phyloP scores from a whole-genome alignment of 2,888 invertebrate species.

The Polia nebulosa region DNA sequence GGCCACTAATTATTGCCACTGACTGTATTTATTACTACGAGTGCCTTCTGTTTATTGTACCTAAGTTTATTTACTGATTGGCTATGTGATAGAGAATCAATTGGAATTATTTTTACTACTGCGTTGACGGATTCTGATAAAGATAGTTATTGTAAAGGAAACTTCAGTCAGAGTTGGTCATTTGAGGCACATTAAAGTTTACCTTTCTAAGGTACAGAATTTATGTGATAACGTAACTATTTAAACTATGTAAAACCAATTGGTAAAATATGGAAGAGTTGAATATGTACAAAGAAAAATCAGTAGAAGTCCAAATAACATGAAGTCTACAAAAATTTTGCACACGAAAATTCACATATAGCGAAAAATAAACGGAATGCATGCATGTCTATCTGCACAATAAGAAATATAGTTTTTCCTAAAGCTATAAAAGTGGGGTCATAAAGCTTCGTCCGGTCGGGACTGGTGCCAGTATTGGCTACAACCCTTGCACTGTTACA shows the following conservation, averaged over 20 bases:
- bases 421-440: constrained; percentile 87
- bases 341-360: constrained; percentile 20
- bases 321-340: constrained; percentile 3
- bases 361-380: constrained; percentile 35
- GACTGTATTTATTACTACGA: constrained; percentile 87
- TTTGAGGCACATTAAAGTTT: background rate
- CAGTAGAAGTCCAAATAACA: background rate
- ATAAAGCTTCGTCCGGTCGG: constrained; percentile 87
- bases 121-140: background rate
- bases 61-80: constrained; percentile 57
- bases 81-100: constrained; percentile 21
- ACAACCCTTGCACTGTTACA: constrained; percentile 66
- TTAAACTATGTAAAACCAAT: background rate
- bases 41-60: constrained; percentile 65
- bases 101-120: constrained; percentile 32
- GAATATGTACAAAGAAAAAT: background rate
- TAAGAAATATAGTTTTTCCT: constrained; percentile 86
- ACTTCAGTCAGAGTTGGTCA: background rate
- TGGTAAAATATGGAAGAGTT: background rate
- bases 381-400: constrained; percentile 67
- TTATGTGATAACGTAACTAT: background rate
- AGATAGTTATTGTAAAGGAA: background rate
- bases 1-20: constrained; percentile 88
- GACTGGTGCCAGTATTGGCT: constrained; percentile 82
- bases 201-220: background rate